Base-by-base conservation (phyloP, 2,888 invertebrate genomes). In the Luperina testacea region DNA sequence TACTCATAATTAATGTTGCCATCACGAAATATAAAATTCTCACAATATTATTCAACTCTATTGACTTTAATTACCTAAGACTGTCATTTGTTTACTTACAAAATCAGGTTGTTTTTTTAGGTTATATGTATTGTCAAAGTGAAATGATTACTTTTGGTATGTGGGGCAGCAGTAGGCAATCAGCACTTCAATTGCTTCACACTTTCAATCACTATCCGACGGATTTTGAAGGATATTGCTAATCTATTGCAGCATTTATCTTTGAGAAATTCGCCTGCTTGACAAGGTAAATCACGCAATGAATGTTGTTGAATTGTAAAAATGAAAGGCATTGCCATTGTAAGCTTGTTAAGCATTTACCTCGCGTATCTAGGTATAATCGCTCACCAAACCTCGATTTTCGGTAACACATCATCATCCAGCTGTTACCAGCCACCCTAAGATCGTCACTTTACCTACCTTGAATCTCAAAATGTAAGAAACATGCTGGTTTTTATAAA, bases 11-110 rank as follows among this genome's bases (percentile, higher is more conserved):
- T 83, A 57, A 72, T 74, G 71, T 68, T 74, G 64, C 75, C 82
- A 83, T 72, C 70, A 74, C 67, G 32, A 75, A 85, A 78, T 81
- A 73, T 38, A 24, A 69, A 81, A 75, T 75, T 75, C 75, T 65
- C 57, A 38, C 72, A 72, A 61, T 72, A 80, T 80, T 84, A 72
- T 80, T 72, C 70, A 72, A 42, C 5, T 69, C n/a, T 65, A 59
- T 59, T 70, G 64, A 67, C 32, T 51, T 72, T 67, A 48, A 77
- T 65, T 48, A 48, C 45, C 45, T 64, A n/a, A n/a, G n/a, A 42
- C 48, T n/a, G 61, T 9, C 17, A 59, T 74, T 72, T 79, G 79
- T 82, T 79, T 72, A 73, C 65, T 71, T 27, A 57, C 3, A 0
- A 68, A 70, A 70, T 59, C 59, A 70, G 53, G 27, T n/a, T 53